Evolutionary conservation across 2,888 invertebrate genomes (phyloP).

Genomic region (Diarsia brunnea): DNA sequence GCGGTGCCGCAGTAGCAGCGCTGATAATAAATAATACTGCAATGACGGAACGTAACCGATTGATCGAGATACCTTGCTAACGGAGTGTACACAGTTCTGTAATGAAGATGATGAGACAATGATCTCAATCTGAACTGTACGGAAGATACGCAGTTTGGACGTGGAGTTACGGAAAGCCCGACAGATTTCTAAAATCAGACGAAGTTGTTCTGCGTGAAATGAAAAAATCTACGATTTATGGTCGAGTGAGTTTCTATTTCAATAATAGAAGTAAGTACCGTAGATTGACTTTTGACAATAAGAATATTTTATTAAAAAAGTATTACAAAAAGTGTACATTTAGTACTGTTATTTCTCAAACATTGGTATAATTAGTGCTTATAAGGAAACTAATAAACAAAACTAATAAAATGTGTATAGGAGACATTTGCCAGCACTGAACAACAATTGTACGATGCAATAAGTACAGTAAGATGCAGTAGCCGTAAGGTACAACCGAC

Average conservation of each 20-base stretch:
- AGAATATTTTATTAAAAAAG: no score
- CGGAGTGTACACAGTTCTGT: conserved; percentile 5
- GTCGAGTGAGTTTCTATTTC: neutral
- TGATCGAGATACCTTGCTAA: conserved; percentile 28
- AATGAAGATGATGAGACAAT: conserved; percentile 1
- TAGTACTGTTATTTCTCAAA: no score
- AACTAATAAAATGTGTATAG: neutral
- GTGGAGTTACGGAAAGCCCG: neutral
- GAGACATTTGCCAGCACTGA: neutral
- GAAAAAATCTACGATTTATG: neutral
- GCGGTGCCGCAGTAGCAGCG: conserved; percentile 27
- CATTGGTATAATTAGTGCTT: no score
- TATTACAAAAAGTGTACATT: no score
- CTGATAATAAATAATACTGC: conserved; percentile 36
- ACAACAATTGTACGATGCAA: neutral
- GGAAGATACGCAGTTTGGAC: neutral
- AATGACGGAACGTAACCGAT: conserved; percentile 33
- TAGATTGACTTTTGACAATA: neutral
- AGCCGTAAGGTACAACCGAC: conserved; percentile 19
- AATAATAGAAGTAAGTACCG: neutral
- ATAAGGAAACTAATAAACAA: neutral
- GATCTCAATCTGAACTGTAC: neutral
- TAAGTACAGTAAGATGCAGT: neutral
- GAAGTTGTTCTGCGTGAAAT: neutral
- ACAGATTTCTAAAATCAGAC: neutral